A percentile compares a stretch with the other conserved stretches of the same genome.
phyloP scores from a whole-genome alignment of 1,140 invertebrate genomes.

The Caligus rogercresseyi region DNA sequence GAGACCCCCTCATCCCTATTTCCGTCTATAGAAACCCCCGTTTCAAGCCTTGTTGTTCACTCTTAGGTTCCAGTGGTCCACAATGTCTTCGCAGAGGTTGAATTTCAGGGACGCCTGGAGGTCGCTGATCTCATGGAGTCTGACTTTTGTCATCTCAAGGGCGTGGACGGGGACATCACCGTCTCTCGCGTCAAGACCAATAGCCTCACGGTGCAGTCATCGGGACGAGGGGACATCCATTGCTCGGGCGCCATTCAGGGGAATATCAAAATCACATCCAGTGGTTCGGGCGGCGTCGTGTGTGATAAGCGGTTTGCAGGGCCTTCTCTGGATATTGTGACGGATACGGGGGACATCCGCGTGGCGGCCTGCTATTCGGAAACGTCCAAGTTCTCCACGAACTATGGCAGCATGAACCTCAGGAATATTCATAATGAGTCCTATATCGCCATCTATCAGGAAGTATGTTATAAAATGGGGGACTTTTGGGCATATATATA shows the following conservation, averaged over 20 bases:
- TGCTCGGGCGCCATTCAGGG: constrained; percentile 9
- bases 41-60: too few species aligned
- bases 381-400: background rate
- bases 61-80: constrained; percentile 2
- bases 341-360: constrained; percentile 15
- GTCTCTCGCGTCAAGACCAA: constrained; percentile 8
- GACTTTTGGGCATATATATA: too few species aligned
- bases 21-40: too few species aligned
- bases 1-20: too few species aligned
- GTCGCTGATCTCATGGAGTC: constrained; percentile 10
- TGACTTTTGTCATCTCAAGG: background rate
- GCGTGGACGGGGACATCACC: background rate
- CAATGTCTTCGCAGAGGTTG: background rate
- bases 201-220: background rate
- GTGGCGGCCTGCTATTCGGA: constrained; percentile 16
- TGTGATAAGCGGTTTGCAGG: constrained; percentile 14
- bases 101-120: background rate
- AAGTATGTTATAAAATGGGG: too few species aligned
- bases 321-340: constrained; percentile 8
- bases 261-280: constrained; percentile 2
- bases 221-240: background rate
- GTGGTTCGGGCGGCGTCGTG: constrained; percentile 4
- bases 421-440: constrained; percentile 19
- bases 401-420: background rate
- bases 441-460: constrained; percentile 18